A percentile compares a stretch with the other conserved stretches of the same genome.
phyloP scores from a whole-genome alignment of 2,113 vertebrate species.

The Syrrhaptes paradoxus region DNA sequence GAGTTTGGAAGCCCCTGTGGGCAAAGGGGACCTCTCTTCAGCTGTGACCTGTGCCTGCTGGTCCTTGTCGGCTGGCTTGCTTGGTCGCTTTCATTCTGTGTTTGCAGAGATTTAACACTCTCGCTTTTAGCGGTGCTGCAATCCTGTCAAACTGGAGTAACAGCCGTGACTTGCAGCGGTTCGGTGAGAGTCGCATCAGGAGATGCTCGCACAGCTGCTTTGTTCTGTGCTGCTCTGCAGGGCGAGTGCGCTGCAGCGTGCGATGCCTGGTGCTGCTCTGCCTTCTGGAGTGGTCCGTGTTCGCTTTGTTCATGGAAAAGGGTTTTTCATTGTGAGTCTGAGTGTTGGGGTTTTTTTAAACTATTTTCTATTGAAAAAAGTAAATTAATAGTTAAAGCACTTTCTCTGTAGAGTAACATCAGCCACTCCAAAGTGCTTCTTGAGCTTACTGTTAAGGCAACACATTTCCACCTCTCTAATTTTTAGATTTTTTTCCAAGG shows the following conservation, averaged over 20 bases:
- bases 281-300: background rate
- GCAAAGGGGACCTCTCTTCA: background rate
- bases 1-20: background rate
- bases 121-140: background rate
- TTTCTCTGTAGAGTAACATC: background rate
- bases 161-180: background rate
- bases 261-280: background rate
- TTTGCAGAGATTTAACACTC: background rate
- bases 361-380: background rate
- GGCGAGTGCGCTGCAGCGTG: background rate
- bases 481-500: background rate
- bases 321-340: background rate
- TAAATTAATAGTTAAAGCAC: background rate
- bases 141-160: background rate
- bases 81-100: background rate
- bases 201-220: accelerated
- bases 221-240: background rate
- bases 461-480: background rate
- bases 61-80: background rate
- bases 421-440: background rate
- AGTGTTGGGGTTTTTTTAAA: background rate
- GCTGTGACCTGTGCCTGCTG: background rate
- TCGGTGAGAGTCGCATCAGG: accelerated
- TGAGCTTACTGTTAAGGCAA: background rate
- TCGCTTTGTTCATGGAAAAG: background rate